These are phyloP conservation scores for Chiloscyllium punctatum DNA, from an alignment of 2,797 vertebrate genomes.

Conservation along the genomic window DNA sequence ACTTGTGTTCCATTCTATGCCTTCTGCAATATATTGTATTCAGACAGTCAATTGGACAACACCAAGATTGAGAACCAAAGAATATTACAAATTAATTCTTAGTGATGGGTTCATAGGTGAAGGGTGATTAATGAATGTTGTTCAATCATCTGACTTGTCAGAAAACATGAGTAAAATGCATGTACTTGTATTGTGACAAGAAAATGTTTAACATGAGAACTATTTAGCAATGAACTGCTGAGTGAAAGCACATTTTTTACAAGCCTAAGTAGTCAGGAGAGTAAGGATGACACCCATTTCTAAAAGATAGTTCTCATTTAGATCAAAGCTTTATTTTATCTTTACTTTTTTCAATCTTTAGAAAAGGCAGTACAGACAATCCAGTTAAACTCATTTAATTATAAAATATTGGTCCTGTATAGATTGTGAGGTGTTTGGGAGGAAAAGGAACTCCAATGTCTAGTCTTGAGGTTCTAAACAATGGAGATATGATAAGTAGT, in stretches of 20 bases:
- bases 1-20: neutral
- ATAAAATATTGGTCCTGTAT: neutral
- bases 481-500: neutral
- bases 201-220: neutral
- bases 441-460: neutral
- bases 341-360: neutral
- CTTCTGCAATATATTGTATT: neutral
- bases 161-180: conserved; percentile 2
- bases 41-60: neutral
- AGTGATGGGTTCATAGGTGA: neutral
- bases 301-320: neutral
- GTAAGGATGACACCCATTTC: neutral
- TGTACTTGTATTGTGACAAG: neutral
- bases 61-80: neutral
- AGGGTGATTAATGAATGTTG: neutral
- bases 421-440: neutral
- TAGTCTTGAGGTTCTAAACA: neutral
- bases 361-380: neutral
- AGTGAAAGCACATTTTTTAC: neutral
- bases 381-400: neutral
- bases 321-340: neutral
- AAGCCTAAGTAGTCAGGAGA: neutral
- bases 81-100: neutral
- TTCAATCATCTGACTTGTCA: neutral
- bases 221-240: conserved; percentile 1